Conservation (phyloP, 2,113 vertebrate species). For the Prochilodus magdalenae region DNA sequence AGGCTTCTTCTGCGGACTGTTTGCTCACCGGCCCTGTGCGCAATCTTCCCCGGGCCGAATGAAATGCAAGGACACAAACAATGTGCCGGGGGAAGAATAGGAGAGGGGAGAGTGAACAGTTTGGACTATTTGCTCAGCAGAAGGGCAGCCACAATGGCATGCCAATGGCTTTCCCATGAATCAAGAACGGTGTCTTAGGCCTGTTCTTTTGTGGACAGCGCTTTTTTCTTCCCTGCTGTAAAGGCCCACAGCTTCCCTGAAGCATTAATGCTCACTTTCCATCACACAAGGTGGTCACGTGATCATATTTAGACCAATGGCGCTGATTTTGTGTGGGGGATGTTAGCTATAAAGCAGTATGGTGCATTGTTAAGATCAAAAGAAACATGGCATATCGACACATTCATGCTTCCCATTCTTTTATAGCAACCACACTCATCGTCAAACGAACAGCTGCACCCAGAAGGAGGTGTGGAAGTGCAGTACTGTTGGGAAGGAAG, state of each 20-base stretch:
- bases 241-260: slow-evolving; percentile 82
- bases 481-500: too few relatives aligned
- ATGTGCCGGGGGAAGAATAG: slow-evolving; percentile 98
- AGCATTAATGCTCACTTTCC: slow-evolving; percentile 64
- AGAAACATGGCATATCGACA: background rate
- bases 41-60: slow-evolving; percentile 97
- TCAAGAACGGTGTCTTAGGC: slow-evolving; percentile 83
- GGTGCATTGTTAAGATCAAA: background rate
- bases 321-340: background rate
- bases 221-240: slow-evolving; percentile 50
- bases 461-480: too few relatives aligned
- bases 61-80: slow-evolving; percentile 99
- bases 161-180: slow-evolving; percentile 98
- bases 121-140: slow-evolving; percentile 99
- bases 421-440: too few relatives aligned
- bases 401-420: background rate
- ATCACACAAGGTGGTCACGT: slow-evolving; percentile 61
- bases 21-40: slow-evolving; percentile 99
- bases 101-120: slow-evolving; percentile 99
- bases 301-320: slow-evolving; percentile 33
- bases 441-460: too few relatives aligned
- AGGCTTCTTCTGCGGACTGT: slow-evolving; percentile 99
- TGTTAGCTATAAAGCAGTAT: background rate
- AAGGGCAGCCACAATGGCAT: slow-evolving; percentile 97
- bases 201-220: slow-evolving; percentile 66